These are phyloP conservation scores for Chouioia cunea DNA, from an alignment of 2,888 invertebrate species.

Conservation along the genomic window DNA sequence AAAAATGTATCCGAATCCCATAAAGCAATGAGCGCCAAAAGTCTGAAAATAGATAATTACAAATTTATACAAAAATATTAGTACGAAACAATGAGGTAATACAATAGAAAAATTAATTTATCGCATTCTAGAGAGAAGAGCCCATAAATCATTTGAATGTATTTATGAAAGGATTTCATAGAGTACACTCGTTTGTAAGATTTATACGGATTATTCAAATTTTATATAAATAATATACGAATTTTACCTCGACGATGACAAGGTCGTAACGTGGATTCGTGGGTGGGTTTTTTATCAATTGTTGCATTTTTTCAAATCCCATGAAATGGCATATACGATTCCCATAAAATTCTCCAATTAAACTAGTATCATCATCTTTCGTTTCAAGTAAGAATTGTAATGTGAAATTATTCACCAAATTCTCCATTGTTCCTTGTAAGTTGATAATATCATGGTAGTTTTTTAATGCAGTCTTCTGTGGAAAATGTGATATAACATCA, in stretches of 20 bases:
- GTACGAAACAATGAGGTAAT: too few relatives aligned
- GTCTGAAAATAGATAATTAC: constrained; percentile 45
- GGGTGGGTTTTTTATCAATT: neutral
- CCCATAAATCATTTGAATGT: too few relatives aligned
- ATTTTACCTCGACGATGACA: too few relatives aligned
- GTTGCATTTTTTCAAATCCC: constrained; percentile 27
- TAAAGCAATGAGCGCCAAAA: constrained; percentile 53
- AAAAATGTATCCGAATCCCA: constrained; percentile 55
- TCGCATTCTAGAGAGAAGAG: too few relatives aligned
- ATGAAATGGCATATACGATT: constrained; percentile 52
- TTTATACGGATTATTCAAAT: too few relatives aligned
- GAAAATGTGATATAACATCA: constrained; percentile 42
- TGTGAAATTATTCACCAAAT: constrained; percentile 50
- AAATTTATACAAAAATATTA: neutral
- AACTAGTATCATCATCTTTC: too few relatives aligned
- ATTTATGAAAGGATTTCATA: too few relatives aligned
- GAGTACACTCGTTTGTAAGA: too few relatives aligned
- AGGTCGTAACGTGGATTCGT: too few relatives aligned
- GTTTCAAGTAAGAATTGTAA: constrained; percentile 21
- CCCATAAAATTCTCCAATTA: constrained; percentile 43
- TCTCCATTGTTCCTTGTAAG: constrained; percentile 43
- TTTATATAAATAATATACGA: too few relatives aligned
- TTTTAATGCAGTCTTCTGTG: constrained; percentile 24
- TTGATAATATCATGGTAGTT: constrained; percentile 46
- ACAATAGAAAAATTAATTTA: too few relatives aligned